Percentiles rank a stretch among this genome's conserved stretches.
Evolutionary conservation across 2,113 vertebrate genomes (phyloP).

Genomic region (Phalacrocorax aristotelis): DNA sequence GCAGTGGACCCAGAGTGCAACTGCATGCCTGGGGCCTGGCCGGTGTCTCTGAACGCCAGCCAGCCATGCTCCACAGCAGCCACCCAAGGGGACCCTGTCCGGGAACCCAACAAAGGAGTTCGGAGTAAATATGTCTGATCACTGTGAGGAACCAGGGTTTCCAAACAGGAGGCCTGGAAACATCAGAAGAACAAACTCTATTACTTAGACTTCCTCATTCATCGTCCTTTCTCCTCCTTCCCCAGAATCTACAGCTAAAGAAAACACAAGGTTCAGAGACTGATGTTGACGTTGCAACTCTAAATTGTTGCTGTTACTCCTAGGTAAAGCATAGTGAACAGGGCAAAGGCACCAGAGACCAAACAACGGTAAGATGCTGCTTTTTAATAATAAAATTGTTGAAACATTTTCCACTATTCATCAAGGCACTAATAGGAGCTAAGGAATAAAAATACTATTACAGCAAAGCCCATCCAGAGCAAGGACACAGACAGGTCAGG

Average conservation of each 20-base stretch:
- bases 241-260: neutral
- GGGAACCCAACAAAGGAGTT: fast-evolving
- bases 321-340: neutral
- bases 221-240: neutral
- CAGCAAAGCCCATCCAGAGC: neutral
- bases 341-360: neutral
- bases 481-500: neutral
- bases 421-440: neutral
- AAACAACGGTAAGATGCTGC: neutral
- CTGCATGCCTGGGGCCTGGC: neutral
- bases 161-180: neutral
- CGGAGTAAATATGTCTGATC: neutral
- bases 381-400: conserved; percentile 6
- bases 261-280: conserved; percentile 6
- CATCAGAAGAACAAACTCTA: neutral
- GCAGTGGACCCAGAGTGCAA: neutral
- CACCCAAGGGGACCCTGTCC: too few species aligned
- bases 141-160: neutral
- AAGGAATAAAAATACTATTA: neutral
- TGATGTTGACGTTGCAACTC: neutral
- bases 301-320: neutral
- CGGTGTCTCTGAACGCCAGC: fast-evolving
- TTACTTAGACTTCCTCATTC: neutral
- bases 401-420: conserved; percentile 5
- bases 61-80: neutral